A percentile compares a stretch with the other conserved stretches of the same genome.
These are phyloP conservation scores for Poeciliopsis presidionis DNA, from an alignment of 2,797 vertebrate genomes.

Conservation along the genomic window DNA sequence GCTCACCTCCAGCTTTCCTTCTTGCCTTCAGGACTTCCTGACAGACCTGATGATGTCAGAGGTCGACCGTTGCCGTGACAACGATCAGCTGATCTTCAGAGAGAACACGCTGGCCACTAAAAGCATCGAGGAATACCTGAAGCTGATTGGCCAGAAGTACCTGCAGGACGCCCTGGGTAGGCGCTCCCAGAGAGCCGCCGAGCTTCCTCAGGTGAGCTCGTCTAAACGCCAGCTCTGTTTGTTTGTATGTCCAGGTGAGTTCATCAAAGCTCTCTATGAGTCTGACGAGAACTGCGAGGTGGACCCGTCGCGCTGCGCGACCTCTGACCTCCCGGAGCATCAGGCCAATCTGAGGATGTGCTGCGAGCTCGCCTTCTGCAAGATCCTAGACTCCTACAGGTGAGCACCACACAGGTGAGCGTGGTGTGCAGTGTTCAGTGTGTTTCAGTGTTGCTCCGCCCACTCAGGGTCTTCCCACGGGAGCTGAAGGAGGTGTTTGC, in stretches of 20 bases:
- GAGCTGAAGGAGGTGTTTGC: slow-evolving; percentile 97
- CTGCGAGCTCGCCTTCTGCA: slow-evolving; percentile 97
- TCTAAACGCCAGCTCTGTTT: background rate
- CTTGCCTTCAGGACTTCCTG: slow-evolving; percentile 88
- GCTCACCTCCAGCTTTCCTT: slow-evolving; percentile 3
- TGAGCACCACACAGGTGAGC: slow-evolving; percentile 2
- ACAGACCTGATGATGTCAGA: slow-evolving; percentile 97
- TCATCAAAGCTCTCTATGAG: slow-evolving; percentile 96
- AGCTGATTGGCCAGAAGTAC: slow-evolving; percentile 95
- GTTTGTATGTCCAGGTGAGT: slow-evolving; percentile 84
- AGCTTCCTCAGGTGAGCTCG: background rate
- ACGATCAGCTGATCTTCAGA: slow-evolving; percentile 95
- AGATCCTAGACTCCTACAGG: slow-evolving; percentile 84
- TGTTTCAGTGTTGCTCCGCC: background rate
- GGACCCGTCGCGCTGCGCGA: slow-evolving; percentile 89
- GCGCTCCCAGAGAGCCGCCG: slow-evolving; percentile 3
- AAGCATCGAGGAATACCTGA: slow-evolving; percentile 95
- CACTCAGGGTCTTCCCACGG: slow-evolving; percentile 86
- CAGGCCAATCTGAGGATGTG: slow-evolving; percentile 98
- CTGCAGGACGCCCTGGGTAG: slow-evolving; percentile 95
- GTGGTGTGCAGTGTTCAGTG: background rate
- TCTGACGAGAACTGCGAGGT: slow-evolving; percentile 99
- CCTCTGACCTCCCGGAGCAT: slow-evolving; percentile 89
- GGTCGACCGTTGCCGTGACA: slow-evolving; percentile 94
- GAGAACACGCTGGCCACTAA: slow-evolving; percentile 97